A percentile compares a stretch with the other conserved stretches of the same genome.
Conservation (phyloP, 2,113 vertebrate species). For the Martes martes region DNA sequence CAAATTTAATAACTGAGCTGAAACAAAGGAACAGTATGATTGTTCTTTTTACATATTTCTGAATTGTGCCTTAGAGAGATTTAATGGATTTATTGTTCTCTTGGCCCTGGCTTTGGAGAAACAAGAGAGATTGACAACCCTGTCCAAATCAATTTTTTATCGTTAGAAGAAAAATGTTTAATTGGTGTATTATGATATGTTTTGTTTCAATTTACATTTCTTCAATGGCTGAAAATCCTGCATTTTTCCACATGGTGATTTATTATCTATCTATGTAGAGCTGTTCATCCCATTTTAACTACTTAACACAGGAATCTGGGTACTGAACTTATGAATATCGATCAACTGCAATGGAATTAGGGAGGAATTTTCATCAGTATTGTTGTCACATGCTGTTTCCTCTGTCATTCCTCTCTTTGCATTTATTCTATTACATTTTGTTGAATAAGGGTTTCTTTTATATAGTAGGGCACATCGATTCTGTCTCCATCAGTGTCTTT, state of each 20-base stretch:
- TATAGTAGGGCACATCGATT: not conserved
- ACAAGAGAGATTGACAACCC: not conserved
- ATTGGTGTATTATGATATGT: not conserved
- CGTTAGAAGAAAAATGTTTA: not conserved
- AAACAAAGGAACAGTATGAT: not conserved
- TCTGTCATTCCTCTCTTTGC: not conserved
- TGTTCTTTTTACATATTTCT: slow-evolving; percentile 4
- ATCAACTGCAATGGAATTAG: not conserved
- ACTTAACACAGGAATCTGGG: not conserved
- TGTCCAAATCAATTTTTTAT: not conserved
- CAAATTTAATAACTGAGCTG: not conserved
- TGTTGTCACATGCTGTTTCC: not conserved
- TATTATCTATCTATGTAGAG: not conserved
- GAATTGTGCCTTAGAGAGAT: not conserved
- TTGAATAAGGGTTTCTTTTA: not conserved
- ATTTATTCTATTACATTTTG: slow-evolving; percentile 5
- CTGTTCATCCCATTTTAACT: not conserved
- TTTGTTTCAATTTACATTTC: slow-evolving; percentile 19
- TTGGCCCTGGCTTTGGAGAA: not conserved
- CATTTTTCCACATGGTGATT: not conserved
- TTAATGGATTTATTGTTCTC: not conserved
- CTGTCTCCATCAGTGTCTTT: not conserved
- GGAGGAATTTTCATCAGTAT: not conserved
- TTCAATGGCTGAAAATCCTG: not conserved
- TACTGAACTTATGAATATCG: not conserved